Percentiles rank a stretch among this genome's conserved stretches.
Evolutionary conservation across 2,888 invertebrate genomes (phyloP).

Genomic region (Caenorhabditis uteleia): DNA sequence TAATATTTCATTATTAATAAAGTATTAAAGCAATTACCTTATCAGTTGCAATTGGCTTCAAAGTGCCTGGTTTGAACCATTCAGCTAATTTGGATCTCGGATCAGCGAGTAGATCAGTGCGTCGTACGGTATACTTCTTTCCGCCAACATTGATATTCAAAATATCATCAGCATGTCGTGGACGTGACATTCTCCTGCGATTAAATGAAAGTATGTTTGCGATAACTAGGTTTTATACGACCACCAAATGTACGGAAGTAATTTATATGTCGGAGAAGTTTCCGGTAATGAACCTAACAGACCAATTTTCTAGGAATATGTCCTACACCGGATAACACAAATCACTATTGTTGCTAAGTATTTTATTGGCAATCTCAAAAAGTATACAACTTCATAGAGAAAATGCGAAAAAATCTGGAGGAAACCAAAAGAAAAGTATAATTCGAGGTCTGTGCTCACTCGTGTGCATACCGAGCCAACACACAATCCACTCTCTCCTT

Average conservation of each 20-base stretch:
- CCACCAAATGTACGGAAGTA: not conserved
- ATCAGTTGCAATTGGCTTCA: slow-evolving; percentile 62
- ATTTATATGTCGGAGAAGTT: not conserved
- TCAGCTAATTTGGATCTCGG: slow-evolving; percentile 66
- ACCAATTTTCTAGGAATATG: not conserved
- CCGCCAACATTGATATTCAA: slow-evolving; percentile 69
- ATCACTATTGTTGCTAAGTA: not conserved
- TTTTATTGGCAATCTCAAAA: not conserved
- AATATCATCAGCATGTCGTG: slow-evolving; percentile 66
- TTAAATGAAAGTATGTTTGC: not conserved
- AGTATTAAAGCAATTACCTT: slow-evolving; percentile 40
- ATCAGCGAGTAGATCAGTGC: slow-evolving; percentile 66
- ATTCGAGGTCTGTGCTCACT: slow-evolving; percentile 26
- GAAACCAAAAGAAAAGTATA: slow-evolving; percentile 10
- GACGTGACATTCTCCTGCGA: slow-evolving; percentile 53
- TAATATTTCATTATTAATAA: not conserved
- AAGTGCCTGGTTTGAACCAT: slow-evolving; percentile 63
- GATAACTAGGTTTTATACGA: not conserved
- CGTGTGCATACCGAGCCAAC: no score
- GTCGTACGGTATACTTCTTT: slow-evolving; percentile 67
- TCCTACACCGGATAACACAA: not conserved
- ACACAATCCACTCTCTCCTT: slow-evolving; percentile 14
- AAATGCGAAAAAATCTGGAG: no score
- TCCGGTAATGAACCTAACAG: not conserved
- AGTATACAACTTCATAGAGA: not conserved